Base-by-base conservation (phyloP, 2,888 invertebrate species). In the Ectemnius lituratus region DNA sequence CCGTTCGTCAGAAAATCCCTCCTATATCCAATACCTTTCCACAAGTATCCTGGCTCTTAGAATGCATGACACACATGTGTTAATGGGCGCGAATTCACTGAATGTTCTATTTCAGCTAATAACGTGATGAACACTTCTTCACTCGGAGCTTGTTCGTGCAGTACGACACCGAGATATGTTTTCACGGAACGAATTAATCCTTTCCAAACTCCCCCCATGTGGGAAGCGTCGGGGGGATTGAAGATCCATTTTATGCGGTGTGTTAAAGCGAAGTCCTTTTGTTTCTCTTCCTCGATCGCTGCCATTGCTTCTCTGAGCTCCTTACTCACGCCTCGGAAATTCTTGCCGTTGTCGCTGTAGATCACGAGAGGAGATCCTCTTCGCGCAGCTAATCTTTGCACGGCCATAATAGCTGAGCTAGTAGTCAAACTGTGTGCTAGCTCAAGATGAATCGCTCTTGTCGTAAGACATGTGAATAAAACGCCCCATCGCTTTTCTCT, bases 401-500 rank as follows among this genome's bases (percentile, higher is more conserved):
- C 6, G 27, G 59, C 59, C 59, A 59, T 59, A 2, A 59, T 59
- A 3, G 59, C 18, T 59, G 59, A 59, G 11, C 3, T 8, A 14
- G 59, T 59, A 3, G 20, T 18, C 14, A 59, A 27, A 14, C 18
- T 16, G 4, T 14, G 5, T 16, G 52, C 52, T 5, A 52, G 5
- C n/a, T 52, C 52, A 1, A 52, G 14, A 6, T 52, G 52, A 4
- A 52, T 52, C 4, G 52, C 52, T 52, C 52, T 14, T 5, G 52
- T 52, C 1, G 52, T 52, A 1, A 52, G 14, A 8, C 52, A 52
- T 1, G 16, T 16, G 16, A 52, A 52, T 6, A 52, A 11, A 6
- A 20, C 59, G 27, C 59, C 59, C 59, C 59, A 59, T 16, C 59
- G 59, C n/a, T 59, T 59, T 14, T 59, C 59, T 14, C 18, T n/a